Base-by-base conservation (phyloP, 2,797 vertebrate species). In the Chaenodraco wilsoni region DNA sequence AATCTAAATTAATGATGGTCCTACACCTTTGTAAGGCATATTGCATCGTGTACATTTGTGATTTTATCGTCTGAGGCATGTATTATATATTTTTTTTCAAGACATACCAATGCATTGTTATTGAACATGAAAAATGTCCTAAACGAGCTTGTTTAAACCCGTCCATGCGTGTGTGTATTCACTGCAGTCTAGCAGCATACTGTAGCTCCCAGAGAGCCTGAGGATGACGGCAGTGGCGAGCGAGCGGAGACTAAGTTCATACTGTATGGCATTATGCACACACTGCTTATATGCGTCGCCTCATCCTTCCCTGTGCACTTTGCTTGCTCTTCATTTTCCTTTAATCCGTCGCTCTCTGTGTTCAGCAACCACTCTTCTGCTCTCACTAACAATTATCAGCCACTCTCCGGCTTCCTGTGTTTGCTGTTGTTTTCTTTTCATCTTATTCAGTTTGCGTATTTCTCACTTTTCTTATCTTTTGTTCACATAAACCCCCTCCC, bases 401-500 rank as follows among this genome's bases (percentile, higher is more conserved):
- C 49, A 5, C 51, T 57, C 65, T 31, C 41, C 37, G 55, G 23
- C 27, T n/a, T 46, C 8, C 43, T 46, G 5, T 56, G 23, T 72
- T 69, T 69, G 45, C 65, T 66, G 37, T 77, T 62, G 64, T 67
- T 72, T 79, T 67, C 31, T 48, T 31, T 67, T 71, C 60, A 69
- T 81, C 67, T 63, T 31, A 37, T 75, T 41, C 51, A 50, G 16
- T 74, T 65, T 66, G 59, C 19, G 41, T 56, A 10, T 70, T 79
- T 57, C 62, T 76, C 37, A 15, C 44, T 67, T 52, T 52, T 68
- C 49, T 54, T 40, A 27, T 73, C 61, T 21, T 37, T 51, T 62
- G 8, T 85, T 84, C 69, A 40, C 60, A 44, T 65, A 79, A 61
- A 70, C 83, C 65, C 64, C 74, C 61, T 17, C 72, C 55, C 57